Conservation (phyloP, 2,113 vertebrate genomes). For the Nestor notabilis region DNA sequence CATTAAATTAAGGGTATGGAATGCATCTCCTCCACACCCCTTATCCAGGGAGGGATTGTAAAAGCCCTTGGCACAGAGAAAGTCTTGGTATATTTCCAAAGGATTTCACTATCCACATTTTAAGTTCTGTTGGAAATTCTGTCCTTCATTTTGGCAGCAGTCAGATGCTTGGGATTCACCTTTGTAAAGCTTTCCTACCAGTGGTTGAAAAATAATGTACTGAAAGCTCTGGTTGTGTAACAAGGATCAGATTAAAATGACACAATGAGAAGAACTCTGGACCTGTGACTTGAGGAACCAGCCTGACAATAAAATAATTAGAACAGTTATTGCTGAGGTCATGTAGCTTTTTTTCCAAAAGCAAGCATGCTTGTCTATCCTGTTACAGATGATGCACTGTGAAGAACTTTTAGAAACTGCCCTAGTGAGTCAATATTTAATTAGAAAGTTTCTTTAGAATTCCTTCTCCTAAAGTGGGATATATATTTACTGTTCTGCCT, state of each 20-base stretch:
- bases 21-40: background rate
- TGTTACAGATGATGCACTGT: background rate
- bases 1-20: background rate
- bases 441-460: background rate
- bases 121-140: background rate
- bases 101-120: background rate
- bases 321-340: background rate
- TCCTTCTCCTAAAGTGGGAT: background rate
- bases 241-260: background rate
- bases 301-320: background rate
- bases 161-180: background rate
- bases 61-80: background rate
- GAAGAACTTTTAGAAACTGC: background rate
- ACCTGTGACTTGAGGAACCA: background rate
- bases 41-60: background rate
- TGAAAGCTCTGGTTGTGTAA: background rate
- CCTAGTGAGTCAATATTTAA: background rate
- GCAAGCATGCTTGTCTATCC: fast-evolving
- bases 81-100: background rate
- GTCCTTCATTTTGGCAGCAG: background rate
- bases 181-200: background rate
- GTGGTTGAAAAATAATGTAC: fast-evolving
- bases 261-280: background rate
- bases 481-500: background rate
- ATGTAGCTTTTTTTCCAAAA: background rate